Base-by-base conservation (phyloP, 2,113 vertebrate genomes). In the Fulmarus glacialis region DNA sequence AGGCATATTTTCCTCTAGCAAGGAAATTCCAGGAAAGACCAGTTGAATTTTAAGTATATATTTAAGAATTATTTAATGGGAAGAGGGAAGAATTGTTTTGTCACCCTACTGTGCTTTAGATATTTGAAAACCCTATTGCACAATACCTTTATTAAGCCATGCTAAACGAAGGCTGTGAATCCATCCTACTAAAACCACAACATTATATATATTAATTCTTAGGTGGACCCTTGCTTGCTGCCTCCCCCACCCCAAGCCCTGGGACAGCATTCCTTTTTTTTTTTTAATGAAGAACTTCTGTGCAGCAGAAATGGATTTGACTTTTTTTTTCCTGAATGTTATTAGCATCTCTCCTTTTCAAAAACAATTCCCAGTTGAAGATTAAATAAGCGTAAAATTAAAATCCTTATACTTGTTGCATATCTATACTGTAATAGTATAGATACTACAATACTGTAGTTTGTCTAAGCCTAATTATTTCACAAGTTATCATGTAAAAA, bases 111-210 rank as follows among this genome's bases (percentile, higher is more conserved):
- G 23, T 87, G 36, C 66, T 88, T 67, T 27, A 68, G 30, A 6
- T 62, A 42, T 32, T 68, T 70, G 67, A 77, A 70, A 48, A 42
- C 32, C 12, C 3, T 43, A 12, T 52, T 88, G 53, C 22, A 52
- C 23, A n/a, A 29, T 77, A 62, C 11, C 36, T 78, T 48, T 87
- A 18, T 62, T 96, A 93, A 94, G 21, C 14, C 6, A 4, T 43
- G 22, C 71, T 80, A 40, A 75, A 63, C 7, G 50, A 66, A 64
- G 30, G 21, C 73, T 55, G 14, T 70, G 72, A 62, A 78, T 77
- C 27, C 0, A 0, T 27, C 1, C 1, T 40, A 53, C n/a, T 80
- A 3, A 73, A 92, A 42, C 22, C 22, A 24, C 29, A 64, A 2
- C 11, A 8, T 20, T 70, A 2, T n/a, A 10, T 62, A 18, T 60